Evolutionary conservation across 1,140 invertebrate species (phyloP).

Genomic region (Tachypleus tridentatus): DNA sequence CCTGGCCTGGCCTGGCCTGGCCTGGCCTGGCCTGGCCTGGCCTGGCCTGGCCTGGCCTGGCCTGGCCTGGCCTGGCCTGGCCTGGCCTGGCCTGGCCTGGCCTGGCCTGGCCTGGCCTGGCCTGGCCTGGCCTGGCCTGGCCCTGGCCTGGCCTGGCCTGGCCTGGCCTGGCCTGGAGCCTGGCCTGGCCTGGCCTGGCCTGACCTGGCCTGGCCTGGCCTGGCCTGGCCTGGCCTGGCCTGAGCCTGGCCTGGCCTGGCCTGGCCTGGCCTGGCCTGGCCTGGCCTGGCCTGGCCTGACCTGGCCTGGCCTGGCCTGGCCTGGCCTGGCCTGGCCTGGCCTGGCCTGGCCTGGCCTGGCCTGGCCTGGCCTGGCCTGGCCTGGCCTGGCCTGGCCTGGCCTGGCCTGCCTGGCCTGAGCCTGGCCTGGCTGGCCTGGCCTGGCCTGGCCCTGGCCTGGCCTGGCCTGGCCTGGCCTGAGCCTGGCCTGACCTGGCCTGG

Average conservation of each 20-base stretch:
- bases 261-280: not conserved
- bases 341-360: slow-evolving; percentile 26
- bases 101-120: slow-evolving; percentile 9
- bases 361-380: slow-evolving; percentile 25
- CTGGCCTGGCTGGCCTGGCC: too few species aligned
- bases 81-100: slow-evolving; percentile 18
- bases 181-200: too few species aligned
- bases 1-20: slow-evolving; percentile 18
- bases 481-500: slow-evolving; percentile 15
- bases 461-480: slow-evolving; percentile 19
- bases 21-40: slow-evolving; percentile 11
- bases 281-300: slow-evolving; percentile 3
- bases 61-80: slow-evolving; percentile 9
- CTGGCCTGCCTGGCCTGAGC: too few species aligned
- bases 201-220: slow-evolving; percentile 3
- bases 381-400: slow-evolving; percentile 21
- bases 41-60: slow-evolving; percentile 8
- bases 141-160: too few species aligned
- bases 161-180: too few species aligned
- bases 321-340: slow-evolving; percentile 22
- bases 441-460: too few species aligned
- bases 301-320: slow-evolving; percentile 20
- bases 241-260: slow-evolving; percentile 21
- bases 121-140: too few species aligned
- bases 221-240: slow-evolving; percentile 23